Conservation (phyloP, 2,113 vertebrate genomes). For the Syrrhaptes paradoxus region DNA sequence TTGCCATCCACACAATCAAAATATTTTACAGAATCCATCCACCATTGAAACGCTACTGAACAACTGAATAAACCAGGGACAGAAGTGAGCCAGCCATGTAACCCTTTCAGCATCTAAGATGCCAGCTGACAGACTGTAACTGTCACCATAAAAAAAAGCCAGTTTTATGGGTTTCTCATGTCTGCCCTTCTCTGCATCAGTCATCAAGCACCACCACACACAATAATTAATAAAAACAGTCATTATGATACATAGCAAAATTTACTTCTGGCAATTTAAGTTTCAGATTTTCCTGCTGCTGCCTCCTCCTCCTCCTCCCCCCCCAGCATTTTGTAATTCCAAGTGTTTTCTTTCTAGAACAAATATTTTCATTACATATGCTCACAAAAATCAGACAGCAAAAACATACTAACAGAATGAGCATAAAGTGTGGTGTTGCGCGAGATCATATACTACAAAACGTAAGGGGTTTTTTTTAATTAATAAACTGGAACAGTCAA, state of each 20-base stretch:
- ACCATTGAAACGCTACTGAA: not conserved
- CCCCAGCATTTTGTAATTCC: not conserved
- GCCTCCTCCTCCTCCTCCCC: not conserved
- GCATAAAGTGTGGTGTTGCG: not conserved
- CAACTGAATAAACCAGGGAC: not conserved
- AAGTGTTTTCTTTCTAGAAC: not conserved
- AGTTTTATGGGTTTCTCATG: not conserved
- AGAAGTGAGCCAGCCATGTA: not conserved
- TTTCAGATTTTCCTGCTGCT: not conserved
- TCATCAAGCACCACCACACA: not conserved
- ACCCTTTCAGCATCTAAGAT: not conserved
- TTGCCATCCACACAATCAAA: not conserved
- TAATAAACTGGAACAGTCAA: slow-evolving; percentile 56
- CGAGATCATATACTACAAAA: slow-evolving; percentile 47
- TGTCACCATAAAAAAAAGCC: not conserved
- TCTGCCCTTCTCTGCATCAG: not conserved
- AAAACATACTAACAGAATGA: slow-evolving; percentile 8
- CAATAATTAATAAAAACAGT: not conserved
- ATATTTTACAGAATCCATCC: not conserved
- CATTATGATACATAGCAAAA: not conserved
- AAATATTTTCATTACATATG: not conserved
- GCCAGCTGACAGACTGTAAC: not conserved
- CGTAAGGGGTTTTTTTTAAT: not conserved
- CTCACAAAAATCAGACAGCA: not conserved
- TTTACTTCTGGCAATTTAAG: not conserved